Evolutionary conservation across 2,113 vertebrate species (phyloP).

Genomic region (Myrmecobius fasciatus): DNA sequence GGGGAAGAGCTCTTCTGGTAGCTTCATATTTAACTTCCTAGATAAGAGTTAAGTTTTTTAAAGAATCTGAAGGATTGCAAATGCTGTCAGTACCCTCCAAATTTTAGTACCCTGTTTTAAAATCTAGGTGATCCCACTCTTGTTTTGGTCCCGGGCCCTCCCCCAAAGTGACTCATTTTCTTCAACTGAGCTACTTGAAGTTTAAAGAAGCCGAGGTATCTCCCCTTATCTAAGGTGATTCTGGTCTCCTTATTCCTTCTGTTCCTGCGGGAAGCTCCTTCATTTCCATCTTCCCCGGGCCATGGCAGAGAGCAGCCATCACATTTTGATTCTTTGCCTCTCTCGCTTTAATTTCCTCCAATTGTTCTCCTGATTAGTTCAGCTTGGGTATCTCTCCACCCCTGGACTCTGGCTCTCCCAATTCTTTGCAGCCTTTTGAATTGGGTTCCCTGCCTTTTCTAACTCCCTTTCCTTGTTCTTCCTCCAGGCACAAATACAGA

Average conservation of each 20-base stretch:
- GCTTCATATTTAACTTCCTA: neutral
- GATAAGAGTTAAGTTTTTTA: neutral
- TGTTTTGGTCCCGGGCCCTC: neutral
- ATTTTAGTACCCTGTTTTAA: neutral
- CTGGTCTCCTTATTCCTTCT: neutral
- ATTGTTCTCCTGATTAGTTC: slow-evolving; percentile 6
- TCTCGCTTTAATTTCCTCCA: neutral
- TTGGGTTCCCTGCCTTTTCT: neutral
- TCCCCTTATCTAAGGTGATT: neutral
- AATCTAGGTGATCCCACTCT: neutral
- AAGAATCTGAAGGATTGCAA: neutral
- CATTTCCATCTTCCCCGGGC: neutral
- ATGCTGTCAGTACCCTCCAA: neutral
- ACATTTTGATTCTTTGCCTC: neutral
- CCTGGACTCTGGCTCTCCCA: slow-evolving; percentile 47
- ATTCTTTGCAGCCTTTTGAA: neutral
- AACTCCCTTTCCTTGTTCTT: slow-evolving; percentile 13
- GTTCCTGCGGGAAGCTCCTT: neutral
- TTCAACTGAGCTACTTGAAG: neutral
- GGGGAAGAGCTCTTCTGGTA: neutral
- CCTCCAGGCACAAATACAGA: slow-evolving; percentile 3
- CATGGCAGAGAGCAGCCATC: neutral
- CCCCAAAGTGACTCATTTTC: neutral
- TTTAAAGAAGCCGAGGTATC: neutral
- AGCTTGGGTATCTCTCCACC: neutral